Conservation (phyloP, 1,140 invertebrate genomes). For the Caenorhabditis remanei region DNA sequence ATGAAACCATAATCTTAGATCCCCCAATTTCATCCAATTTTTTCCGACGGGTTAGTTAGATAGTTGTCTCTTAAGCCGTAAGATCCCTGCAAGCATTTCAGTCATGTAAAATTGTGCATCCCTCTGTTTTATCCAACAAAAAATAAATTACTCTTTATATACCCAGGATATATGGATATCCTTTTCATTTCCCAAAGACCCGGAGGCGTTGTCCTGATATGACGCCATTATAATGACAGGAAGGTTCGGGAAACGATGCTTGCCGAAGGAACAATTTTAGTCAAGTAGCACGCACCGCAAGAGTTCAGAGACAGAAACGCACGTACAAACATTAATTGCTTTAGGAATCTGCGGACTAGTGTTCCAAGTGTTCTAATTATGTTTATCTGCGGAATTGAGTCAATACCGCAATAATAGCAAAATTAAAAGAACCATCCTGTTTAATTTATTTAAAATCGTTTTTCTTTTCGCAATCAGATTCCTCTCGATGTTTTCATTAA, state of each 20-base stretch:
- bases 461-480: too few species aligned
- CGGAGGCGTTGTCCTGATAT: constrained; percentile 24
- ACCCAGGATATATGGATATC: background rate
- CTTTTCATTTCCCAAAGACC: background rate
- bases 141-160: background rate
- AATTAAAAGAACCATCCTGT: too few species aligned
- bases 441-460: too few species aligned
- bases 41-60: too few species aligned
- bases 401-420: too few species aligned
- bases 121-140: background rate
- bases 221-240: constrained; percentile 39
- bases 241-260: constrained; percentile 4
- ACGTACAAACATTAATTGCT: background rate
- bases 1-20: too few species aligned
- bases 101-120: too few species aligned
- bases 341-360: background rate
- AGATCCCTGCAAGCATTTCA: too few species aligned
- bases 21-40: too few species aligned
- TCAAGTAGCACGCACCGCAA: background rate
- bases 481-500: too few species aligned
- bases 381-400: background rate
- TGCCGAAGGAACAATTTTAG: background rate
- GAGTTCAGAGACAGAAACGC: background rate
- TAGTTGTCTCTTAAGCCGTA: too few species aligned
- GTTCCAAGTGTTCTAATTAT: background rate